These are phyloP conservation scores for Spilosoma lubricipeda DNA, from an alignment of 2,888 invertebrate species.

Conservation along the genomic window DNA sequence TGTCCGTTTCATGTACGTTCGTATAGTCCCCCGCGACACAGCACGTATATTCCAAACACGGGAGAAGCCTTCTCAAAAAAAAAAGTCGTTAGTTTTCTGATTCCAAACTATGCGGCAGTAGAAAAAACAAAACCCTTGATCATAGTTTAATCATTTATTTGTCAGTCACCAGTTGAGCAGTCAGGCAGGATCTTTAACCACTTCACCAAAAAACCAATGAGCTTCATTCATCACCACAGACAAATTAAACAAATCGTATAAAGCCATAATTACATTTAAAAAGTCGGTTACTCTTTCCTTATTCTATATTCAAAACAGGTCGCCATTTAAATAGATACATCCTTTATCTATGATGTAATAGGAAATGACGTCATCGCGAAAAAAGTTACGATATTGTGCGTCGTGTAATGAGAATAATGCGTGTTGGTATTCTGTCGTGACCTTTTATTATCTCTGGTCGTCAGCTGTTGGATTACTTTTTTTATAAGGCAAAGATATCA, in stretches of 20 bases:
- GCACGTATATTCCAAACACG: too few species aligned
- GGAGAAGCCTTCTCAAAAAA: too few species aligned
- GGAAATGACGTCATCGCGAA: constrained; percentile 50
- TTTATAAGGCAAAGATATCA: neutral
- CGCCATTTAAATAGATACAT: constrained; percentile 26
- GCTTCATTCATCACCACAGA: neutral
- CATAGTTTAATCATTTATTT: too few species aligned
- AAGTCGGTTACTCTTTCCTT: constrained; percentile 26
- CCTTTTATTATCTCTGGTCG: constrained; percentile 10
- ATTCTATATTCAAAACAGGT: constrained; percentile 28
- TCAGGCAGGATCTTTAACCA: neutral
- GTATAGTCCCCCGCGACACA: too few species aligned
- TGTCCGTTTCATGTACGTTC: too few species aligned
- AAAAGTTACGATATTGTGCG: constrained; percentile 32
- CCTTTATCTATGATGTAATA: constrained; percentile 39
- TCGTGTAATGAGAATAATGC: constrained; percentile 10
- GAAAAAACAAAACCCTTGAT: too few species aligned
- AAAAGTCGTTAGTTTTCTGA: too few species aligned
- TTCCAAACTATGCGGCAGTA: too few species aligned
- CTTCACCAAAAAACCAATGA: neutral
- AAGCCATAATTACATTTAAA: neutral
- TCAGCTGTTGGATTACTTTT: constrained; percentile 7
- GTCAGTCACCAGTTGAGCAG: neutral
- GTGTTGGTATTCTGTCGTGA: constrained; percentile 23
- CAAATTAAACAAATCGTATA: neutral